phyloP scores from a whole-genome alignment of 1,140 invertebrate species.

The Drosophila subpulchrella region DNA sequence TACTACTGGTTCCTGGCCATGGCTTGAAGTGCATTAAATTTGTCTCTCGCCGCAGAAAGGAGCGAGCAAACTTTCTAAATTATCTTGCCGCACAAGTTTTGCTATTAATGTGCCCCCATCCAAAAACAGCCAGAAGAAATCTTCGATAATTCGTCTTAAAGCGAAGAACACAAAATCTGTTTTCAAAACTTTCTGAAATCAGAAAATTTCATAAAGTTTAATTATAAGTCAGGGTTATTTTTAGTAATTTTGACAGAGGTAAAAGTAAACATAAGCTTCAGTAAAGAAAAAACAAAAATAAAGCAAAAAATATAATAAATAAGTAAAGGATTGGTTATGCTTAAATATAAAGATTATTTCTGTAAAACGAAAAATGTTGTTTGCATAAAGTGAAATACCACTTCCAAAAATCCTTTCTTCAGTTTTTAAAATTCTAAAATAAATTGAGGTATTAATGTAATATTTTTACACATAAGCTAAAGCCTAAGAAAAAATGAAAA shows the following conservation, averaged over 20 bases:
- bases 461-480: too few species aligned
- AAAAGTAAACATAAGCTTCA: too few species aligned
- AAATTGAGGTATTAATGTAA: too few species aligned
- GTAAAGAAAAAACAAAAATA: too few species aligned
- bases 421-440: background rate
- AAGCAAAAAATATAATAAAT: too few species aligned
- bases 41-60: constrained; percentile 49
- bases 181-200: constrained; percentile 28
- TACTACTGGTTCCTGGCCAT: constrained; percentile 45
- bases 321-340: background rate
- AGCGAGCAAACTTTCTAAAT: constrained; percentile 52
- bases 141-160: constrained; percentile 39
- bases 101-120: constrained; percentile 20
- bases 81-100: constrained; percentile 53
- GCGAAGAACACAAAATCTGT: constrained; percentile 19
- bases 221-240: background rate
- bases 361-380: too few species aligned
- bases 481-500: background rate
- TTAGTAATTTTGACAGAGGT: background rate
- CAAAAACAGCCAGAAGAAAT: constrained; percentile 9
- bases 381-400: too few species aligned
- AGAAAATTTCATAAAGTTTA: constrained; percentile 28
- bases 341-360: too few species aligned
- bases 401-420: background rate
- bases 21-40: constrained; percentile 58